Percentiles rank a stretch among this genome's conserved stretches.
These are phyloP conservation scores for Smittia aterrima DNA, from an alignment of 2,888 invertebrate species.

Conservation along the genomic window DNA sequence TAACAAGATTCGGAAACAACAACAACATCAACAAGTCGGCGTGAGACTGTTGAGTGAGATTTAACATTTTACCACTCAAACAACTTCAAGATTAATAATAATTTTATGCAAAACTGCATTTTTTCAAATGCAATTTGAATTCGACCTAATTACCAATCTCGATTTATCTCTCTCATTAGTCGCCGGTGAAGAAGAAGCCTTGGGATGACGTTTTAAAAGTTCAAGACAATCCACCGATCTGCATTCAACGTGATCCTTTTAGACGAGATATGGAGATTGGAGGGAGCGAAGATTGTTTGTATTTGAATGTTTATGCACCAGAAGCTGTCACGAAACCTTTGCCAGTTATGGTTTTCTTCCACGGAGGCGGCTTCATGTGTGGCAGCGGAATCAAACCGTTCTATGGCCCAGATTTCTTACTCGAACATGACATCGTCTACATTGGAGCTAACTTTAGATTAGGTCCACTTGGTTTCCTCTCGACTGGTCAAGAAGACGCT, in stretches of 20 bases:
- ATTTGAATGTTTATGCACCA: slow-evolving; percentile 68
- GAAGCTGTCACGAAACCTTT: slow-evolving; percentile 49
- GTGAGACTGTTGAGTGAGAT: no score
- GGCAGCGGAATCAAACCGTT: slow-evolving; percentile 66
- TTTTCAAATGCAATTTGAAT: no score
- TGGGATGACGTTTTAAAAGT: slow-evolving; percentile 67
- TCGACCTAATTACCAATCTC: no score
- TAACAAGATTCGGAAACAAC: no score
- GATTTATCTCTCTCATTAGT: no score
- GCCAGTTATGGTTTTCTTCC: slow-evolving; percentile 71
- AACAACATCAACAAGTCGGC: no score
- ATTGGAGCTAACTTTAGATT: slow-evolving; percentile 70
- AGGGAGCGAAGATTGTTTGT: slow-evolving; percentile 81
- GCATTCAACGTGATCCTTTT: slow-evolving; percentile 75
- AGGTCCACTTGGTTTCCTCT: slow-evolving; percentile 66
- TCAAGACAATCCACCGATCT: slow-evolving; percentile 64
- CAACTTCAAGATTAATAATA: no score
- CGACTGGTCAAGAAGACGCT: slow-evolving; percentile 62
- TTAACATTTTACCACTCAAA: no score
- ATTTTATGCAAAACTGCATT: no score
- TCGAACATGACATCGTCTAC: slow-evolving; percentile 68
- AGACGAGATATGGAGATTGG: slow-evolving; percentile 62
- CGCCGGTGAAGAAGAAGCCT: slow-evolving; percentile 61
- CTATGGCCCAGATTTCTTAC: slow-evolving; percentile 69
- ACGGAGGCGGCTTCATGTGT: slow-evolving; percentile 70